Percentiles rank a stretch among this genome's conserved stretches.
Evolutionary conservation across 2,888 invertebrate species (phyloP).

Genomic region (Unio pictorum): DNA sequence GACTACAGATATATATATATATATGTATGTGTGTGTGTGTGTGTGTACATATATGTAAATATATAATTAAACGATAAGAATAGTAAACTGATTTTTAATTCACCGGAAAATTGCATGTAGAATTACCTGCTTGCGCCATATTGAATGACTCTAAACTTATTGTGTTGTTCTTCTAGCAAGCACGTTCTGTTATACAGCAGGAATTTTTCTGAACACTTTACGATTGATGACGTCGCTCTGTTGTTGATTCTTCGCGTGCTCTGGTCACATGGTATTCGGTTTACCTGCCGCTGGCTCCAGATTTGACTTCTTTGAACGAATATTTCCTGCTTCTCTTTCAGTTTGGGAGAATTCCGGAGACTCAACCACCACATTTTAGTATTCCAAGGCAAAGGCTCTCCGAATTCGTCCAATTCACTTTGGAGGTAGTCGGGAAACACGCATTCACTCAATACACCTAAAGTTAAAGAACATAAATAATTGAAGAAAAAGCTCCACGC

Average conservation of each 20-base stretch:
- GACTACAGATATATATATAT: too few species aligned
- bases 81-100: too few species aligned
- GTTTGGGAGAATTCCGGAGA: constrained; percentile 50
- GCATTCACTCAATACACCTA: constrained; percentile 28
- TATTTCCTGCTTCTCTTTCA: constrained; percentile 54
- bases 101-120: not conserved
- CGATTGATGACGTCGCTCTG: constrained; percentile 34
- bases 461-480: not conserved
- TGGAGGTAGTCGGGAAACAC: constrained; percentile 55
- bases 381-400: constrained; percentile 51
- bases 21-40: too few species aligned
- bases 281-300: constrained; percentile 50
- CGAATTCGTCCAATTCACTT: constrained; percentile 42
- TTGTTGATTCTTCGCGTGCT: constrained; percentile 31
- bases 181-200: constrained; percentile 57
- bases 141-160: constrained; percentile 53
- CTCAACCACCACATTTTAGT: constrained; percentile 58
- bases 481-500: too few species aligned
- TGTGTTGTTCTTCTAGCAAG: constrained; percentile 39
- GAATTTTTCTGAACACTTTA: constrained; percentile 43
- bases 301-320: constrained; percentile 49
- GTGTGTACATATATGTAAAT: too few species aligned
- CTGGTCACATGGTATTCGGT: constrained; percentile 45
- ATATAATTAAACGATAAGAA: too few species aligned
- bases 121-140: constrained; percentile 49